These are phyloP conservation scores for Okamejei kenojei DNA, from an alignment of 2,797 vertebrate genomes.

Conservation along the genomic window DNA sequence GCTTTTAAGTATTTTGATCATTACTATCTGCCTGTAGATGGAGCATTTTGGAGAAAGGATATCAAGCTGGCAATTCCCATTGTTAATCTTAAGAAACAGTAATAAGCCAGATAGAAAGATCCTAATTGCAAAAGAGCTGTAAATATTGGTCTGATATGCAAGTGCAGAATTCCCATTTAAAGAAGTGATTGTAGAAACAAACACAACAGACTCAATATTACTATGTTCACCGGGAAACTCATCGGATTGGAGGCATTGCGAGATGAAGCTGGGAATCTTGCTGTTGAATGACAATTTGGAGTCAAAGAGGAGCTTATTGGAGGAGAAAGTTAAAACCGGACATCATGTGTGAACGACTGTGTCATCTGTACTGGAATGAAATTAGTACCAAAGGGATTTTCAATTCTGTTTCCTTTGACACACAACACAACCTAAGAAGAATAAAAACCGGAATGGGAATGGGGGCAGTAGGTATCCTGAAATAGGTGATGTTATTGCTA, in stretches of 20 bases:
- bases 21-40: background rate
- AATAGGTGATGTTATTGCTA: background rate
- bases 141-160: background rate
- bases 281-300: background rate
- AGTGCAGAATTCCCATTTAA: background rate
- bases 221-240: background rate
- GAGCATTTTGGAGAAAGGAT: background rate
- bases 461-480: background rate
- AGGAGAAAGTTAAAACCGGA: background rate
- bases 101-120: background rate
- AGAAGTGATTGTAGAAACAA: background rate
- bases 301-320: background rate
- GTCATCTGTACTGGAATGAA: background rate
- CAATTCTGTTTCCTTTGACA: background rate
- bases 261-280: background rate
- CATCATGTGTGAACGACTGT: background rate
- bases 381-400: background rate
- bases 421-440: background rate
- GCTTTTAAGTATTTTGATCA: background rate
- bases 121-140: background rate
- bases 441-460: background rate
- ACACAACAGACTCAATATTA: background rate
- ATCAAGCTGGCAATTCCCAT: background rate
- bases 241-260: background rate
- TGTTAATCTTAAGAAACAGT: background rate